Base-by-base conservation (phyloP, 2,888 invertebrate species). In the Tinea semifulvella region DNA sequence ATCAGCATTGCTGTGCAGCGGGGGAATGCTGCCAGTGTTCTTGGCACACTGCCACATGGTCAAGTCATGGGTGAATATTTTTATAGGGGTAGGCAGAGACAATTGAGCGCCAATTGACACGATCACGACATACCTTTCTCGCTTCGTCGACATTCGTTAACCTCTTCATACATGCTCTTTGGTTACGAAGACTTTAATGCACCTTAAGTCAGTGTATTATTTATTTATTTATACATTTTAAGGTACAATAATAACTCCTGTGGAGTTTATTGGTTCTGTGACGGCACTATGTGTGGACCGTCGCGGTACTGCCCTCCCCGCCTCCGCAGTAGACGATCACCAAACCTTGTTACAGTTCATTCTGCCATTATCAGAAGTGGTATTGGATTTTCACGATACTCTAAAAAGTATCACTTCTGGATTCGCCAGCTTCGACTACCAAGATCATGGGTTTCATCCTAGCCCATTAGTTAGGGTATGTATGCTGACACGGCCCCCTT, bases 341-440 rank as follows among this genome's bases (percentile, higher is more conserved):
- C 85, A 94, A 61, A 79, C 95, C 0, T 84, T 98, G 76, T 65
- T 97, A 62, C 90, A 91, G 55, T 95, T 90, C 60, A 73, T 89
- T 26, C 70, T 99, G 43, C 98, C 98, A 0, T 75, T 99, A 4
- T 93, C 91, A 54, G 98, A 99, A 83, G 91, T 98, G 18, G 89
- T 98, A 10, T 74, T 96, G 6, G 97, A 98, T 68, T 98, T 99
- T 67, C 96, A 96, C 61, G 98, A 98, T 63, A 84, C 85, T 2
- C 75, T 98, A 2, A 98, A 98, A 70, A 89, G 92, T 10, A 57
- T 94, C 13, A 91, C 93, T 2, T 96, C 96, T 0, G 98, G 98
- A 20, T 98, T 95, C 75, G 98, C 96, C 1, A 94, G 94, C 63
- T 96, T 96, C 63, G 95, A 95, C 68, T 96, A 96, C 61, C 94